Evolutionary conservation across 2,888 invertebrate genomes (phyloP), one percentile per base, ranked within the genome.

Genomic region (Allolobophora icterica): DNA sequence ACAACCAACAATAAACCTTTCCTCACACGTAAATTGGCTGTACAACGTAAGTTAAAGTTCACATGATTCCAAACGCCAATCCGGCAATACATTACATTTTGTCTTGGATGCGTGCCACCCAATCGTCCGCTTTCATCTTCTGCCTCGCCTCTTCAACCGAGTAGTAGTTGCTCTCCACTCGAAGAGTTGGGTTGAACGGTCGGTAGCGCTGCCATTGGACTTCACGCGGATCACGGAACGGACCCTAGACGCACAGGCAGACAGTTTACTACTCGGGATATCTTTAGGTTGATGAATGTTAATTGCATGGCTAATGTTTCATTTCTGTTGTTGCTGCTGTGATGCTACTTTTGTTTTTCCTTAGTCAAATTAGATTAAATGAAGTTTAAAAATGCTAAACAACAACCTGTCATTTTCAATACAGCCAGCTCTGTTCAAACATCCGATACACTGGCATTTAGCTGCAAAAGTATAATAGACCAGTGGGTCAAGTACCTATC

Each of bases 131-230:
- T 92, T 94, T 95, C 94, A 95, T 93, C 90, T 92, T 91, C 91
- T 94, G 93, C 52, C 95, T 92, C 13, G 95, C 95, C 91, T 95
- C 94, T 90, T 95, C 94, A 33, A 95, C 93, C 2, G 95, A 94
- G 45, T 93, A 94, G 93, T 94, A 95, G 19, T 94, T 94, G 15
- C 95, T 95, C 35, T 94, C 94, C 83, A 95, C 95, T 91, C 95
- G 93, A 83, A 95, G 92, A 1, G 94, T 92, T 8, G 95, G 95
- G 92, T 94, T 93, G 93, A 95, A 95, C 21, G 94, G 93, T 92
- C 94, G 95, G 93, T 94, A 95, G 24, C 95, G 92, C 93, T 95
- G 95, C 58, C 94, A 93, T 93, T 95, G 94, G 21, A 95, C 95
- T 13, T 94, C 94, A 24, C 91, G 91, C 58, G 95, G 95, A 21